A percentile compares a stretch with the other conserved stretches of the same genome.
These are phyloP conservation scores for Brienomyrus longianalis DNA, from an alignment of 2,113 vertebrate species.

Conservation along the genomic window DNA sequence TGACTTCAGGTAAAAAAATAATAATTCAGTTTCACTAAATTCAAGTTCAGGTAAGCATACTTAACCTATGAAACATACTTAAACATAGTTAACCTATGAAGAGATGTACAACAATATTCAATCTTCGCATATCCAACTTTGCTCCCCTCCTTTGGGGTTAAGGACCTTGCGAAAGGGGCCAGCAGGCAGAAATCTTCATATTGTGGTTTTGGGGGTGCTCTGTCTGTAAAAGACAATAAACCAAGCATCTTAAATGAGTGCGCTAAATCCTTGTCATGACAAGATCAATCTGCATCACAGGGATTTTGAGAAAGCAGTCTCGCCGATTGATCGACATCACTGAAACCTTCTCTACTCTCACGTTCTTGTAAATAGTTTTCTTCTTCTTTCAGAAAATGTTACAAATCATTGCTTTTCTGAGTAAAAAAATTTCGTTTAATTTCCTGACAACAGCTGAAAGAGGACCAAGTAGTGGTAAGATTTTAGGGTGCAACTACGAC, in stretches of 20 bases:
- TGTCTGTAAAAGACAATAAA: neutral
- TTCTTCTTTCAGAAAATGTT: neutral
- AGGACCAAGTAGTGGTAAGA: neutral
- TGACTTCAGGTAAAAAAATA: no score
- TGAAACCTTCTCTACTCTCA: neutral
- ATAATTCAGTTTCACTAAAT: no score
- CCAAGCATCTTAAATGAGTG: neutral
- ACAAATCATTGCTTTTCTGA: neutral
- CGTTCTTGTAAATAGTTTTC: neutral
- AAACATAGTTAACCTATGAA: neutral
- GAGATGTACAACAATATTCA: neutral
- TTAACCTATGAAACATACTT: neutral
- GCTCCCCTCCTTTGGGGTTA: neutral
- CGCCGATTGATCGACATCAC: neutral
- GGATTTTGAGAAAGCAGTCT: neutral
- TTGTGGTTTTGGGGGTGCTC: neutral
- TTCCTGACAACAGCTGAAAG: constrained; percentile 25
- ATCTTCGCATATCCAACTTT: neutral
- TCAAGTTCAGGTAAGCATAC: no score
- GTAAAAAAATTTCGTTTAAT: neutral
- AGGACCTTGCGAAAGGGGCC: neutral
- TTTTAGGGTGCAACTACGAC: neutral
- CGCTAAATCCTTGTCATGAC: neutral
- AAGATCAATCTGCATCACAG: neutral
- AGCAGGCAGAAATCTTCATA: neutral